Base-by-base conservation (phyloP, 1,140 invertebrate genomes). In the Drosophila truncata region DNA sequence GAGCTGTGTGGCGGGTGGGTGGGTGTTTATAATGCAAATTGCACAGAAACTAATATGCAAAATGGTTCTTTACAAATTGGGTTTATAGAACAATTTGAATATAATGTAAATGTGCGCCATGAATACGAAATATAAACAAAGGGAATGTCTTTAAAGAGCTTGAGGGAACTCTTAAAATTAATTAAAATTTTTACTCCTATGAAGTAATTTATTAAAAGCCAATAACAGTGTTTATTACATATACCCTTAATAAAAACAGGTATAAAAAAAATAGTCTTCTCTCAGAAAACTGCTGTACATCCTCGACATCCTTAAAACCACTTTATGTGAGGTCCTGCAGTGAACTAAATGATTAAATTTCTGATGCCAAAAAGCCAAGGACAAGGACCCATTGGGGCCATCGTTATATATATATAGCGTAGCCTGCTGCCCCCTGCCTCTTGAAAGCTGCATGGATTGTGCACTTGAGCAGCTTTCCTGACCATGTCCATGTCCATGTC, bases 281-380 rank as follows among this genome's bases (percentile, higher is more conserved):
- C 18, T 50, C 6, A 18, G 11, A 13, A 18, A 50, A 20, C 27
- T 31, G 49, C 49, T 11, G 29, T 31, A 3, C 20, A 57, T 16
- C 63, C 49, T 71, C 37, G 31, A 3, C 20, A 57, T 16, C 63
- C 49, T 71, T 46, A 25, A 69, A 25, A 57, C 31, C 52, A 13
- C 50, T 49, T 33, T 1, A 42, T 31, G 33, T 27, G 39, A 37
- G 42, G 44, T 47, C 49, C 55, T 58, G 23, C 58, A 42, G 55
- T 70, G 41, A 70, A 57, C 31, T 42, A 25, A 58, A 27, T 61
- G 57, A 61, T 71, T 74, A 50, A 74, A 54, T 54, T 54, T 39
- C 8, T 29, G 46, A 71, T 50, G 55, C 47, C 57, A 72, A 41
- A 35, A 37, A 60, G 23, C 71, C 71, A 74, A 74, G 71, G 70